Base-by-base conservation (phyloP, 2,113 vertebrate species). In the Lophura nycthemera region DNA sequence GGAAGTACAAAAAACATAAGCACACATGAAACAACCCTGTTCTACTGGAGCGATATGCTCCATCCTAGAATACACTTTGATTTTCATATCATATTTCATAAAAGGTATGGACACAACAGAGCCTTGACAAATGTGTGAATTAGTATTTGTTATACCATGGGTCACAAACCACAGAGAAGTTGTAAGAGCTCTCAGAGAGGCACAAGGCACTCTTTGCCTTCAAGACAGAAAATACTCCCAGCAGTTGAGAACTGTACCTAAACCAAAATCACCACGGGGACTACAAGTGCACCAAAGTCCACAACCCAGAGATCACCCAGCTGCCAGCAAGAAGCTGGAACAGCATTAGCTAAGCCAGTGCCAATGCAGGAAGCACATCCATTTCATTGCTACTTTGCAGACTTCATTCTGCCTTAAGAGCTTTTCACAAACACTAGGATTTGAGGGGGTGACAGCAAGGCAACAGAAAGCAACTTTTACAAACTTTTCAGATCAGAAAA, bases 361-460 rank as follows among this genome's bases (percentile, higher is more conserved):
- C 30, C 72, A 59, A 2, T 19, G 40, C 2, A 74, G 47, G 14
- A 64, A 92, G 40, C 10, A 13, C 11, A 69, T 27, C 48, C 70
- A 13, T 32, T 65, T 81, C 29, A 63, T 42, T 36, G 61, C 24
- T 50, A 57, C 47, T 78, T 32, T 50, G 42, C 54, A 24, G 32
- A 56, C 34, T 77, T 25, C 65, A 74, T 30, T 50, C 32, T 47
- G 29, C 57, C 48, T 75, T 13, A 27, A 67, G 42, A 91, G 25
- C 34, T 74, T 87, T 90, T 9, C 38, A 75, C 4, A 75, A 84
- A 59, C 8, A 45, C 27, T 40, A 43, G 6, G 42, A 82, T 84
- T 34, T 29, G 3, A 36, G 3, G 3, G 11, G 10, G 5, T 10
- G 2, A 2, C 52, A 12, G 8, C 3, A 13, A 8, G 50, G 13